Base-by-base conservation (phyloP, 2,888 invertebrate species). In the Lumbricus terrestris region DNA sequence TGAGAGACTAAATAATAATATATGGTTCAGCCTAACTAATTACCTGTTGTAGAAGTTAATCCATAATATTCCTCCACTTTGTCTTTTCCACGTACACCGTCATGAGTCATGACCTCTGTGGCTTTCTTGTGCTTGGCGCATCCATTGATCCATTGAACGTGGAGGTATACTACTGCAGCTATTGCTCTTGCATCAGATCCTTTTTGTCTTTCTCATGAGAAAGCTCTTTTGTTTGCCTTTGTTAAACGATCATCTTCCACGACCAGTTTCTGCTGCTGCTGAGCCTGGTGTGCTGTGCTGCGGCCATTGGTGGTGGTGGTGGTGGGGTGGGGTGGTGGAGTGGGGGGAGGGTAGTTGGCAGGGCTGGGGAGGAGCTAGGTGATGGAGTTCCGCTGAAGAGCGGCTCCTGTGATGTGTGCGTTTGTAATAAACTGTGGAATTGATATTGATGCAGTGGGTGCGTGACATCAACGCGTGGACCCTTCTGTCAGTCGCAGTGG, bases 241-340 rank as follows among this genome's bases (percentile, higher is more conserved):
- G 69, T 69, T 69, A 69, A 69, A 69, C 69, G 69, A n/a, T 69
- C n/a, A n/a, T 69, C 69, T n/a, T 69, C 69, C n/a, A n/a, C n/a
- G 69, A 69, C n/a, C 69, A 69, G 69, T 69, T 69, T 69, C 69
- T 69, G n/a, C 69, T 69, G n/a, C 69, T 69, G 69, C 16, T n/a
- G n/a, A 11, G 6, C 1, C 69, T n/a, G 4, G 69, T 5, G 69
- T 69, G n/a, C n/a, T n/a, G n/a, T n/a, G n/a, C 47, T 23, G 23
- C 47, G 16, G 18, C 47, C 47, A 47, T 23, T 40, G 40, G 16
- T 13, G 38, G 38, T n/a, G n/a, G n/a, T n/a, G n/a, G 15, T 6
- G 15, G 8, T 40, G 47, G 18, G 42, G 16, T 2, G 42, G 16
- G 18, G 16, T 15, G 42, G 42, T 6, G 42, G 42, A 2, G 16